Percentiles rank a stretch among this genome's conserved stretches.
Evolutionary conservation across 1,140 invertebrate species (phyloP).

Genomic region (Camponotus vicinus): DNA sequence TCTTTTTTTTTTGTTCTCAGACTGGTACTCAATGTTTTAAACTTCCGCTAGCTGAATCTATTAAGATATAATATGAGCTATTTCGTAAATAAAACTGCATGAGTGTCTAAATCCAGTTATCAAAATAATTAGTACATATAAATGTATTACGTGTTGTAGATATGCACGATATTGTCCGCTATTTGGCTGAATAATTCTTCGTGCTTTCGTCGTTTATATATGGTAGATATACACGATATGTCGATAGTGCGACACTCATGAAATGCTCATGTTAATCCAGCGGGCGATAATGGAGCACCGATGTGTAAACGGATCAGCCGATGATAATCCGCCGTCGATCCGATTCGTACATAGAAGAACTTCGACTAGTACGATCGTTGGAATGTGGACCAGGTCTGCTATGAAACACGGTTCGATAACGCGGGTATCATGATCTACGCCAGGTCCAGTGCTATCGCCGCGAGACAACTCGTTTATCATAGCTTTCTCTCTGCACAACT

Average conservation of each 20-base stretch:
- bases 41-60: not conserved
- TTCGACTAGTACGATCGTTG: conserved; percentile 19
- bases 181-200: not conserved
- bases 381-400: conserved; percentile 45
- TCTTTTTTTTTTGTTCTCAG: no score
- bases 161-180: not conserved
- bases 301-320: conserved; percentile 74
- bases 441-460: conserved; percentile 62
- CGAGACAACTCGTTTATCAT: conserved; percentile 59
- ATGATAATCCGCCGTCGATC: conserved; percentile 70
- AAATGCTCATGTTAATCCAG: conserved; percentile 46
- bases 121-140: not conserved
- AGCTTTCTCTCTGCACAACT: conserved; percentile 23
- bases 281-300: conserved; percentile 72
- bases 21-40: not conserved
- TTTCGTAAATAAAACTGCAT: not conserved
- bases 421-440: conserved; percentile 42
- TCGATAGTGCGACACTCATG: conserved; percentile 44
- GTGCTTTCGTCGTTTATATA: not conserved
- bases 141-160: no score
- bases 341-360: conserved; percentile 69
- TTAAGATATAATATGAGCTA: not conserved
- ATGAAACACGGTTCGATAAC: conserved; percentile 63
- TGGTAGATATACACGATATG: not conserved
- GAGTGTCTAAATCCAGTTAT: not conserved